Percentiles rank a stretch among this genome's conserved stretches.
Evolutionary conservation across 2,888 invertebrate genomes (phyloP).

Genomic region (Sarcophaga subvicina): DNA sequence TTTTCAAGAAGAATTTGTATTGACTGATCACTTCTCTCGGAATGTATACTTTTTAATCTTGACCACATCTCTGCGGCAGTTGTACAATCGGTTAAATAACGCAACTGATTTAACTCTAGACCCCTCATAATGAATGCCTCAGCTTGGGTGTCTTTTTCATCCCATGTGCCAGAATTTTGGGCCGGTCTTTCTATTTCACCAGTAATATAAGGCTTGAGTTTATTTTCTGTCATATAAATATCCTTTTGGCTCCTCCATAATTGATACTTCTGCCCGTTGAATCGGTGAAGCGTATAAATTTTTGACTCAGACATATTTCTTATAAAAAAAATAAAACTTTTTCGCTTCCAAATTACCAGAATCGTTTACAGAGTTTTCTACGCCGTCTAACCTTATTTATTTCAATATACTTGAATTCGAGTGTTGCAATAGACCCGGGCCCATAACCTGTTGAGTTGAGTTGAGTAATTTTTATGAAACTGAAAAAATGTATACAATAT

Average conservation of each 20-base stretch:
- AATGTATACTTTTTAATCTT: slow-evolving; percentile 58
- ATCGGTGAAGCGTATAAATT: background rate
- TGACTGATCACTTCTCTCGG: slow-evolving; percentile 66
- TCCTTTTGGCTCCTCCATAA: slow-evolving; percentile 40
- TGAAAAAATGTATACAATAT: no score
- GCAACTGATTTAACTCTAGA: slow-evolving; percentile 10
- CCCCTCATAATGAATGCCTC: slow-evolving; percentile 68
- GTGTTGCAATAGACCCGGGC: no score
- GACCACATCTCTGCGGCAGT: slow-evolving; percentile 67
- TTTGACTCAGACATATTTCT: no score
- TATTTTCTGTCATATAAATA: slow-evolving; percentile 64
- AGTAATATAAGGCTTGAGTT: slow-evolving; percentile 66
- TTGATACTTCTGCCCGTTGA: slow-evolving; percentile 20
- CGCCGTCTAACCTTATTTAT: no score
- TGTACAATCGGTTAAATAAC: slow-evolving; percentile 55
- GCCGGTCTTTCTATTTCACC: slow-evolving; percentile 49
- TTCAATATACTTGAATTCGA: no score
- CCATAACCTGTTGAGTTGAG: no score
- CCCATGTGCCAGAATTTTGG: slow-evolving; percentile 50
- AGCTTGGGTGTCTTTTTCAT: slow-evolving; percentile 68
- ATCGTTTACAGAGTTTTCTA: no score
- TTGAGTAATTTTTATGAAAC: no score
- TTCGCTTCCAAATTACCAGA: no score
- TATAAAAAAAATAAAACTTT: no score
- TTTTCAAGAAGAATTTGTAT: slow-evolving; percentile 63